phyloP scores from a whole-genome alignment of 2,888 invertebrate species.

The Drosophila trichaetosa region DNA sequence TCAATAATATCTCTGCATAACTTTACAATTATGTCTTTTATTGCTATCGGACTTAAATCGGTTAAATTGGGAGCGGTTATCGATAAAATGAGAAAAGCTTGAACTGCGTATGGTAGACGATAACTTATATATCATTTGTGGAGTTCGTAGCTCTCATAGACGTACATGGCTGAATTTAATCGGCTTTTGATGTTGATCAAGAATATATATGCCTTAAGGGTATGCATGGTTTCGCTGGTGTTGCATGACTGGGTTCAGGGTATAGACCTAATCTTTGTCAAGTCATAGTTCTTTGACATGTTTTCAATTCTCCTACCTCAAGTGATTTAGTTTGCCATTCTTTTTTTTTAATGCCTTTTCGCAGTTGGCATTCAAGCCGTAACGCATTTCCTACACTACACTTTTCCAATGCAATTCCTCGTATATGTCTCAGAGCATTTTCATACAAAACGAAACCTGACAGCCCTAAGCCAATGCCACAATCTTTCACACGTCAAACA shows the following conservation, averaged over 20 bases:
- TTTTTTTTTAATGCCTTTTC: slow-evolving; percentile 5
- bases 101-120: neutral
- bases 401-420: slow-evolving; percentile 39
- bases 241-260: neutral
- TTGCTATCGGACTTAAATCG: neutral
- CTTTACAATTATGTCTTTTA: neutral
- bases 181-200: neutral
- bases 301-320: slow-evolving; percentile 1
- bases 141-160: neutral
- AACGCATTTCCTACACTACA: neutral
- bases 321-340: neutral
- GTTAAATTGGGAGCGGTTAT: neutral
- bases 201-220: neutral
- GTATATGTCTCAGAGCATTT: slow-evolving; percentile 36
- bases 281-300: neutral
- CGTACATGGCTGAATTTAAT: too few relatives aligned
- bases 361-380: slow-evolving; percentile 7
- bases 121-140: neutral
- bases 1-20: neutral
- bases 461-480: slow-evolving; percentile 64
- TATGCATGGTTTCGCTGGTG: neutral
- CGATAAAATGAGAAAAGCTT: neutral
- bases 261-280: neutral
- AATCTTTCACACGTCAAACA: slow-evolving; percentile 58
- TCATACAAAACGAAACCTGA: slow-evolving; percentile 46